Percentiles rank a stretch among this genome's conserved stretches.
phyloP scores from a whole-genome alignment of 2,888 invertebrate species.

The Phengaris arion region DNA sequence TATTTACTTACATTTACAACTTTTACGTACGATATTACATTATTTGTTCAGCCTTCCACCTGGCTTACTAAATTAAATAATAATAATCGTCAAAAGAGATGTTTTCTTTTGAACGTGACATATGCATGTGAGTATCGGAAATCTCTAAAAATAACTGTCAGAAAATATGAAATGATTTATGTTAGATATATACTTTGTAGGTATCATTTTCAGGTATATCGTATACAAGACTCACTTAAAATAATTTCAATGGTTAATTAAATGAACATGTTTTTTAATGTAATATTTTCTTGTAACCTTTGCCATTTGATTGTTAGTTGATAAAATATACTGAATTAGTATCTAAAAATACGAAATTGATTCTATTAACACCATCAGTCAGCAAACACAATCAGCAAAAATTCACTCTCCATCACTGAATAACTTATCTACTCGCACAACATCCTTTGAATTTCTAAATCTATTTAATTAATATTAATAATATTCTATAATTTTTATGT shows the following conservation, averaged over 20 bases:
- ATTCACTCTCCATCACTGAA: too few species aligned
- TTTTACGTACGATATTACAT: not conserved
- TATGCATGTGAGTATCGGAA: not conserved
- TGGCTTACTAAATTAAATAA: not conserved
- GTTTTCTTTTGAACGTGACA: slow-evolving; percentile 2
- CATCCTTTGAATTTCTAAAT: too few species aligned
- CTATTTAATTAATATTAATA: too few species aligned
- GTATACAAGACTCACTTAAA: not conserved
- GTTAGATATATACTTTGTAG: not conserved
- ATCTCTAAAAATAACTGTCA: not conserved
- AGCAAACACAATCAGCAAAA: too few species aligned
- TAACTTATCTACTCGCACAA: too few species aligned
- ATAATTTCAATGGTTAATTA: not conserved
- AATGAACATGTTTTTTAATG: not conserved
- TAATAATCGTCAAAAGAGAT: not conserved
- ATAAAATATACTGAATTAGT: too few species aligned
- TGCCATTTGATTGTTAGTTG: too few species aligned
- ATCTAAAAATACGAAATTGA: too few species aligned
- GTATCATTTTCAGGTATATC: not conserved
- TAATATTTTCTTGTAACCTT: too few species aligned
- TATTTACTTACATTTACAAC: slow-evolving; percentile 7
- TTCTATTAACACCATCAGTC: too few species aligned
- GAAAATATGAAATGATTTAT: not conserved
- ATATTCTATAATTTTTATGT: too few species aligned
- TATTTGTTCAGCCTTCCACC: not conserved